Evolutionary conservation across 2,797 vertebrate genomes (phyloP).

Genomic region (Odontamblyopus lacepedii): DNA sequence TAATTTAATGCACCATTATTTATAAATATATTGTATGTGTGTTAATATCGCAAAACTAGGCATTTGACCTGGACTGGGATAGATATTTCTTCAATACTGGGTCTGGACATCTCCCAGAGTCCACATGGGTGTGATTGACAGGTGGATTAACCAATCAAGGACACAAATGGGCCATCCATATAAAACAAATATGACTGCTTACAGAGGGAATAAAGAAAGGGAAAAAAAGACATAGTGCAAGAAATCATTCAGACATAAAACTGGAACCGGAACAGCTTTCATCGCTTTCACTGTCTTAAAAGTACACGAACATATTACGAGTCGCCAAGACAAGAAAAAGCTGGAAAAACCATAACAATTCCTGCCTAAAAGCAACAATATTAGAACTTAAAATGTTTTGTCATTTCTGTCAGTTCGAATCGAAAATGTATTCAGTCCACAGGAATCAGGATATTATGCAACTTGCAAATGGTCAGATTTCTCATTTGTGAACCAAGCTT

Average conservation of each 20-base stretch:
- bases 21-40: too few relatives aligned
- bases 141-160: too few relatives aligned
- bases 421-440: background rate
- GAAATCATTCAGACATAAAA: background rate
- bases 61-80: too few relatives aligned
- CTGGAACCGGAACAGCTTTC: background rate
- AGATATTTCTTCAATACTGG: too few relatives aligned
- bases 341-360: background rate
- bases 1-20: too few relatives aligned
- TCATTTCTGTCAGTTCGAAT: background rate
- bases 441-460: background rate
- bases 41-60: too few relatives aligned
- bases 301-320: background rate
- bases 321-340: background rate
- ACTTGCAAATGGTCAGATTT: constrained; percentile 2
- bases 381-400: background rate
- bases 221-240: too few relatives aligned
- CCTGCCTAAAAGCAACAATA: background rate
- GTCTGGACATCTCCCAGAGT: too few relatives aligned
- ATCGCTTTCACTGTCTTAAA: background rate
- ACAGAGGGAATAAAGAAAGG: too few relatives aligned
- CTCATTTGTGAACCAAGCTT: background rate
- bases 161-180: too few relatives aligned
- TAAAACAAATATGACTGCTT: too few relatives aligned
- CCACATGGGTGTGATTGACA: too few relatives aligned